These are phyloP conservation scores for Chrysina gloriosa DNA, from an alignment of 2,888 invertebrate species.

Conservation along the genomic window DNA sequence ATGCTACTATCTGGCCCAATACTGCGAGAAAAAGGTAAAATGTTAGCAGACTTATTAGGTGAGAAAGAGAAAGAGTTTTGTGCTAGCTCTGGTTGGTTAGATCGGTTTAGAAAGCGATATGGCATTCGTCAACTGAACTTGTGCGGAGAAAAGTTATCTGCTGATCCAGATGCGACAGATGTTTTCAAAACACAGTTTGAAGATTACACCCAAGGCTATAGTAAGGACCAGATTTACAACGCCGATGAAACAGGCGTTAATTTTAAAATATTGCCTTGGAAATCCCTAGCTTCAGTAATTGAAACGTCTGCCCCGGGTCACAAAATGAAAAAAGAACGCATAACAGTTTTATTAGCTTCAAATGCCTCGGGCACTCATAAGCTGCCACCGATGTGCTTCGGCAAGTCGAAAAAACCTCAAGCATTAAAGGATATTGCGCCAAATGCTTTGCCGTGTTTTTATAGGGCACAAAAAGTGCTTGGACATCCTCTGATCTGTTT, in stretches of 20 bases:
- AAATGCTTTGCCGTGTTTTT: too few relatives aligned
- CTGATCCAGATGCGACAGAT: not conserved
- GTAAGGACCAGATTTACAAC: not conserved
- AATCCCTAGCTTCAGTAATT: not conserved
- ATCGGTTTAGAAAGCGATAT: not conserved
- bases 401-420: too few relatives aligned
- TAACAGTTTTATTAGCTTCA: not conserved
- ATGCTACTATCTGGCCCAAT: not conserved
- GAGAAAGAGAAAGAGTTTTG: not conserved
- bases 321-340: conserved; percentile 2
- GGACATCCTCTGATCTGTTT: too few relatives aligned
- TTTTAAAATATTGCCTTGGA: not conserved
- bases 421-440: too few relatives aligned
- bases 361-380: not conserved
- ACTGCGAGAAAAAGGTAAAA: not conserved
- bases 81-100: conserved; percentile 6
- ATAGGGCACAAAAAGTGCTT: too few relatives aligned
- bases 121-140: not conserved
- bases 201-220: not conserved
- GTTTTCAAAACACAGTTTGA: not conserved
- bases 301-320: not conserved
- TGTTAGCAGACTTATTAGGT: not conserved
- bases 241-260: too few relatives aligned
- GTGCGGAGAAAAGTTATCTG: not conserved
- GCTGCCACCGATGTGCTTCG: not conserved